Base-by-base conservation (phyloP, 2,888 invertebrate species). In the Tubulanus polymorphus region DNA sequence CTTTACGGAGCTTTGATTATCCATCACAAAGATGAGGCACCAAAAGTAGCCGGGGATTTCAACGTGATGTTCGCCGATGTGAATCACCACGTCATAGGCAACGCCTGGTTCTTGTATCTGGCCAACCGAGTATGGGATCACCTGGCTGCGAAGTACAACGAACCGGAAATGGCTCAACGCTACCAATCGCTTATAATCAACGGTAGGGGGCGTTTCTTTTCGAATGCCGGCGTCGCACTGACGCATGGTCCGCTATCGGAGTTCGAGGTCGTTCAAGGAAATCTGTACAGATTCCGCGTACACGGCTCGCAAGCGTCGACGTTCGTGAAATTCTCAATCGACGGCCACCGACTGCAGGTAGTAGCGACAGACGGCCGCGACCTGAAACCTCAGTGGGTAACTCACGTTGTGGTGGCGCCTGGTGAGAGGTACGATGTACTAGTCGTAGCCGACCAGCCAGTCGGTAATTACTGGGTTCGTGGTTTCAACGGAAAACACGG, bases 351-450 rank as follows among this genome's bases (percentile, higher is more conserved):
- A 2, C 50, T 70, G 20, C 54, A 51, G 18, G 60, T 69, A 2
- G 61, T 69, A 12, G 59, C 68, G 23, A 59, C 60, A 6, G 70
- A 70, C 47, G 69, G 70, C 2, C 18, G 26, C n/a, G 61, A 68
- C 10, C 52, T 69, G 12, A 41, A 51, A 23, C 59, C 64, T 10
- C 48, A 48, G 3, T 46, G 51, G 12, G 63, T 63, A 6, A 63
- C 63, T 12, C 60, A 60, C 6, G 54, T 68, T 29, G 55, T 67
- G 18, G 54, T 67, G 1, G 51, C 58, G 51, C 58, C 64, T 37
- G 72, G 72, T n/a, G 70, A 72, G 57, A 48, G 69, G 10, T 68
- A 62, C 47, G 69, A 71, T 53, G 65, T 70, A n/a, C n/a, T n/a
- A n/a, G n/a, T n/a, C n/a, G n/a, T n/a, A n/a, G n/a, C n/a, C n/a